Conservation (phyloP, 64 coral and sea anemone genomes). For the Montipora foliosa region DNA sequence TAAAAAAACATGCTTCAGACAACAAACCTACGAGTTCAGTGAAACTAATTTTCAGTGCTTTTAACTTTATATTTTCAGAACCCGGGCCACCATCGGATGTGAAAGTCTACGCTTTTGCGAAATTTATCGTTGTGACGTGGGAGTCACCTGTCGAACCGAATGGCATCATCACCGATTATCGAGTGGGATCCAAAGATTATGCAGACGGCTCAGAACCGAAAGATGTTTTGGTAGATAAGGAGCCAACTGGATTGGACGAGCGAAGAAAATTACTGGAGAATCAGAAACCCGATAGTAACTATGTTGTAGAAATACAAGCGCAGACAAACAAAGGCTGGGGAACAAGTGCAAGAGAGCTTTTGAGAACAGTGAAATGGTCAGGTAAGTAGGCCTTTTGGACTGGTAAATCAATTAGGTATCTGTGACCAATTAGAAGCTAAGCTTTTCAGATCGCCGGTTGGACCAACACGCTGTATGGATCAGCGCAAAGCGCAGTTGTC, state of each 20-base stretch:
- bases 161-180: conserved; percentile 55
- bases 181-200: conserved; percentile 7
- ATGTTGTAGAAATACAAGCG: conserved; percentile 51
- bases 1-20: too few species aligned
- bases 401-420: too few species aligned
- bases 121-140: conserved; percentile 65
- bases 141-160: conserved; percentile 32
- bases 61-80: not conserved
- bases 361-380: not conserved
- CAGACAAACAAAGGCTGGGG: conserved; percentile 3
- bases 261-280: conserved; percentile 9
- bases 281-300: not conserved
- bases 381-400: not conserved
- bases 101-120: conserved; percentile 39
- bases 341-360: not conserved
- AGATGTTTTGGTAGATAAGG: not conserved
- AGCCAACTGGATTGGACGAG: not conserved
- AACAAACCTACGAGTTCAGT: too few species aligned
- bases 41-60: too few species aligned
- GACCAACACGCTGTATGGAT: too few species aligned
- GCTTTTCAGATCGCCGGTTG: too few species aligned
- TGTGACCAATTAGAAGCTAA: too few species aligned
- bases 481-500: too few species aligned
- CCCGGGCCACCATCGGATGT: conserved; percentile 41
- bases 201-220: not conserved